phyloP scores from a whole-genome alignment of 2,797 vertebrate genomes.

The Simalia tracyae region DNA sequence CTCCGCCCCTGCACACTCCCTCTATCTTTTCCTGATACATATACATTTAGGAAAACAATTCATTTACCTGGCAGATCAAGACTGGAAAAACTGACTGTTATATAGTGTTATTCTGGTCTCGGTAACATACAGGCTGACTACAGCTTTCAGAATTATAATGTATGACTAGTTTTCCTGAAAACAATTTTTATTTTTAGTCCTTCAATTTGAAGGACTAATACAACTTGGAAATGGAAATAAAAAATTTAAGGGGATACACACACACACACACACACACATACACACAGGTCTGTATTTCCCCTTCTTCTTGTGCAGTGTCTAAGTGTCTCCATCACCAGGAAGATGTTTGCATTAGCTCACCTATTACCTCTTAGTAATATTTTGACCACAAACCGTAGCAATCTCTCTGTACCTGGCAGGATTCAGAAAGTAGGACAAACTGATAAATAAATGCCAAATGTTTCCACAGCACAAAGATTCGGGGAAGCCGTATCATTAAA shows the following conservation, averaged over 20 bases:
- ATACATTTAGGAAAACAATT: slow-evolving; percentile 45
- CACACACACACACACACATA: not conserved
- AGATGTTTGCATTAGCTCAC: not conserved
- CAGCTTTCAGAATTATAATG: too few relatives aligned
- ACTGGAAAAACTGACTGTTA: slow-evolving; percentile 42
- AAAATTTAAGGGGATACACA: not conserved
- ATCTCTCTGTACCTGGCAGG: slow-evolving; percentile 10
- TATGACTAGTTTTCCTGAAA: slow-evolving; percentile 25
- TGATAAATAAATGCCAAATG: slow-evolving; percentile 11
- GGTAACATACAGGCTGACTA: not conserved
- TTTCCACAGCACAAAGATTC: not conserved
- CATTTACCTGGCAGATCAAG: slow-evolving; percentile 50
- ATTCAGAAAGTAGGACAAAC: slow-evolving; percentile 36
- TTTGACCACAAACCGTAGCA: slow-evolving; percentile 44
- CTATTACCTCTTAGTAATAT: slow-evolving; percentile 27
- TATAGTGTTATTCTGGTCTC: slow-evolving; percentile 48
- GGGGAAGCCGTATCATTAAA: not conserved
- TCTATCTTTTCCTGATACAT: slow-evolving; percentile 29
- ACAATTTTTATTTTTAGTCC: not conserved
- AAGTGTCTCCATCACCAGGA: slow-evolving; percentile 1
- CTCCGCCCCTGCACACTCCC: not conserved
- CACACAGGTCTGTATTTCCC: not conserved
- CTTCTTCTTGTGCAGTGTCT: not conserved
- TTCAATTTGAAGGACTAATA: slow-evolving; percentile 36
- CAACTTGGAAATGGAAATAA: slow-evolving; percentile 35